Percentiles rank a stretch among this genome's conserved stretches.
Conservation (phyloP, 2,113 vertebrate species). For the Catharus fuscescens region DNA sequence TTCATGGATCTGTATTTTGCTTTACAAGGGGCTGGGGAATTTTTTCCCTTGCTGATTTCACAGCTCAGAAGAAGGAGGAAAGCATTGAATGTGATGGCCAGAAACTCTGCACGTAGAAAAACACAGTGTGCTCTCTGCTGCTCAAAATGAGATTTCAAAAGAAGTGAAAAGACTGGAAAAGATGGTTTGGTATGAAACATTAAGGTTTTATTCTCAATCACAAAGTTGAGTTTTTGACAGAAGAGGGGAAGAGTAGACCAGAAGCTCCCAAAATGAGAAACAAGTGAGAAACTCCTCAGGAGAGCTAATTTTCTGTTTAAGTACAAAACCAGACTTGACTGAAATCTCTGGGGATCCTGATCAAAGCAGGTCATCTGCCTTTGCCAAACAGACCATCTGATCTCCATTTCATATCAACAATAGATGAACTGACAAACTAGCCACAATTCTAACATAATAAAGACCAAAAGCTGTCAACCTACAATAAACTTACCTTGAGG, state of each 20-base stretch:
- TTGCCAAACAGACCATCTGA: conserved; percentile 37
- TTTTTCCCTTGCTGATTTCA: neutral
- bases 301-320: conserved; percentile 13
- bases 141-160: neutral
- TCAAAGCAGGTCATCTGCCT: conserved; percentile 41
- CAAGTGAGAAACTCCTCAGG: conserved; percentile 15
- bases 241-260: neutral
- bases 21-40: neutral
- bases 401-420: conserved; percentile 16
- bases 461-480: conserved; percentile 28
- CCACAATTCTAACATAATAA: neutral
- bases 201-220: neutral
- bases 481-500: neutral
- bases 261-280: conserved; percentile 1
- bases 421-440: neutral
- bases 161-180: neutral
- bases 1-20: neutral
- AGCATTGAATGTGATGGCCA: neutral
- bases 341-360: conserved; percentile 23
- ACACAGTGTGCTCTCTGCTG: neutral
- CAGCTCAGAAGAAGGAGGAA: neutral
- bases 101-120: neutral
- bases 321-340: neutral
- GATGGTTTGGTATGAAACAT: neutral
- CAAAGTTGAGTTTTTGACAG: neutral